A percentile compares a stretch with the other conserved stretches of the same genome.
These are phyloP conservation scores for Aphaenogaster ashmeadi DNA, from an alignment of 1,140 invertebrate genomes.

Conservation along the genomic window DNA sequence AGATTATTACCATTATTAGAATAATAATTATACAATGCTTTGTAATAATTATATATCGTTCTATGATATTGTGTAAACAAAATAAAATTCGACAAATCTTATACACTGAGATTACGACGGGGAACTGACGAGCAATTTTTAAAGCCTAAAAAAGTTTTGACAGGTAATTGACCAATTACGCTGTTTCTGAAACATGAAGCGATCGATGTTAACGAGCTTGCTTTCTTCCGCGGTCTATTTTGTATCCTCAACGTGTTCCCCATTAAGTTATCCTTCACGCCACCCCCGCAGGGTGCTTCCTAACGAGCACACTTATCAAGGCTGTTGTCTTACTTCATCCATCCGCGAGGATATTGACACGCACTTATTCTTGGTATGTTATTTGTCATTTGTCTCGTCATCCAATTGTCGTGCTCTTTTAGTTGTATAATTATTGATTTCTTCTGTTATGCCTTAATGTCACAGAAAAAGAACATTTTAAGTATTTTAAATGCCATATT, in stretches of 20 bases:
- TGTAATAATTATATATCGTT: not conserved
- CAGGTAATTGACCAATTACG: constrained; percentile 50
- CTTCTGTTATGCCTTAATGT: not conserved
- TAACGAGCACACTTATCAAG: constrained; percentile 50
- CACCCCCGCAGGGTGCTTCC: constrained; percentile 14
- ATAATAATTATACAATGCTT: not conserved
- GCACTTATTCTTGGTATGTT: not conserved
- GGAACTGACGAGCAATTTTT: not conserved
- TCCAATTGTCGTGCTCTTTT: not conserved
- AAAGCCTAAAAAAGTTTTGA: not conserved
- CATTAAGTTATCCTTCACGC: constrained; percentile 50
- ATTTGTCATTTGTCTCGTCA: not conserved
- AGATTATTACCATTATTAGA: not conserved
- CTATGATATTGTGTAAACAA: not conserved
- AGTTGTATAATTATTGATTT: not conserved
- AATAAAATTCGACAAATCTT: constrained; percentile 1
- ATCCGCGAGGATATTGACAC: constrained; percentile 37
- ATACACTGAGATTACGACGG: not conserved
- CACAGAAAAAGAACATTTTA: not conserved
- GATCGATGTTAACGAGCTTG: constrained; percentile 55
- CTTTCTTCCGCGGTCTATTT: constrained; percentile 48
- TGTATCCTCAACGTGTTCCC: constrained; percentile 53
- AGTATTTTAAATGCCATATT: not conserved
- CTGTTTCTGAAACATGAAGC: constrained; percentile 34
- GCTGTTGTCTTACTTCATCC: constrained; percentile 15